phyloP scores from a whole-genome alignment of 2,888 invertebrate genomes.

The Caenorhabditis becei region DNA sequence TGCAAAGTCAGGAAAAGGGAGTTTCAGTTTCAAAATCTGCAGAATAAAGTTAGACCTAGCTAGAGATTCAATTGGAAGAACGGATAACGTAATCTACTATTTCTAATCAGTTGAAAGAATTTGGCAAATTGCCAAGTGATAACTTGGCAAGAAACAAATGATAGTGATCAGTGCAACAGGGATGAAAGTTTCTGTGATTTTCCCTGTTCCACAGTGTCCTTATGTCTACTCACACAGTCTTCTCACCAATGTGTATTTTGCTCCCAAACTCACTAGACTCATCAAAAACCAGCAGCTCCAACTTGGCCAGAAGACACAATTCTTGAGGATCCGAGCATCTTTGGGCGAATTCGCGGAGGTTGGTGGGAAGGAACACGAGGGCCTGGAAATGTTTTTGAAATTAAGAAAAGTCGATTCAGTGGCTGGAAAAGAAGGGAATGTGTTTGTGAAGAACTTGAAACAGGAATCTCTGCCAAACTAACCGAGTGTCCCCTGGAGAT shows the following conservation, averaged over 20 bases:
- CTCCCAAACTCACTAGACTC: slow-evolving; percentile 15
- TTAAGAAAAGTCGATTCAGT: not conserved
- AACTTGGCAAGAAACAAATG: too few relatives aligned
- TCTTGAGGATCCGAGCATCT: slow-evolving; percentile 59
- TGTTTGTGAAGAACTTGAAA: slow-evolving; percentile 1
- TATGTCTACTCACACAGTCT: too few relatives aligned
- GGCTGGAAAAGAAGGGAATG: too few relatives aligned
- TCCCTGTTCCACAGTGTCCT: too few relatives aligned
- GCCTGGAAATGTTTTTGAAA: slow-evolving; percentile 25
- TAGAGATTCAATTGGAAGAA: too few relatives aligned
- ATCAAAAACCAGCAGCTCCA: slow-evolving; percentile 51
- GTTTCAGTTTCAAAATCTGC: not conserved
- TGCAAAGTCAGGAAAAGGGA: slow-evolving; percentile 2
- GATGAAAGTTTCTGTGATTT: too few relatives aligned
- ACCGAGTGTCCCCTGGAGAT: slow-evolving; percentile 51
- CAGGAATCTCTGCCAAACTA: not conserved
- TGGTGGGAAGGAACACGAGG: slow-evolving; percentile 46
- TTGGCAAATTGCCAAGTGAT: too few relatives aligned
- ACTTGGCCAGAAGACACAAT: slow-evolving; percentile 35
- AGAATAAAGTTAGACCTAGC: too few relatives aligned
- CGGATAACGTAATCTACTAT: too few relatives aligned
- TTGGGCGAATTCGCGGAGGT: slow-evolving; percentile 45
- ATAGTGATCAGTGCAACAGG: too few relatives aligned
- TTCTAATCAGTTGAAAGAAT: too few relatives aligned
- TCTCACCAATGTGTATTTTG: too few relatives aligned